A percentile compares a stretch with the other conserved stretches of the same genome.
Evolutionary conservation across 1,140 invertebrate genomes (phyloP).

Genomic region (Cyphomyrmex costatus): DNA sequence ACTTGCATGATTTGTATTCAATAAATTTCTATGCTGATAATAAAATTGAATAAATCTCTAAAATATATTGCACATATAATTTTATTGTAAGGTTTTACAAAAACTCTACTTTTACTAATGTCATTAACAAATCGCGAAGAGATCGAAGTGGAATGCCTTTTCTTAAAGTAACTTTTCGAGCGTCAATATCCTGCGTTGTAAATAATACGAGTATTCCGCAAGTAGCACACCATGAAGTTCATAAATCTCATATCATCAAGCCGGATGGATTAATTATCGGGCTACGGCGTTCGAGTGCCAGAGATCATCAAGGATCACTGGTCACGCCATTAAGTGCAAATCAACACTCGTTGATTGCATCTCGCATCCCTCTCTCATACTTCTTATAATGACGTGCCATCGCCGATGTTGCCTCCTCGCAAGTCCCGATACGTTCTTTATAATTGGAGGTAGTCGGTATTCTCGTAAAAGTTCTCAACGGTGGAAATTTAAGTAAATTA

Average conservation of each 20-base stretch:
- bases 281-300: constrained; percentile 42
- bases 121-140: not conserved
- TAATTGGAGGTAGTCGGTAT: constrained; percentile 31
- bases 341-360: constrained; percentile 76
- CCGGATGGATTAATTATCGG: constrained; percentile 76
- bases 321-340: constrained; percentile 75
- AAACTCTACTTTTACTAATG: not conserved
- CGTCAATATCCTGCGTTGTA: constrained; percentile 8
- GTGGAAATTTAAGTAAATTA: constrained; percentile 34
- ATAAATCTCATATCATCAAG: constrained; percentile 76
- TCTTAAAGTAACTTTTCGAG: not conserved
- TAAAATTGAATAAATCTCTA: not conserved
- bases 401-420: constrained; percentile 14
- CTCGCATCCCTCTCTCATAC: constrained; percentile 39
- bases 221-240: constrained; percentile 36
- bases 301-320: constrained; percentile 73
- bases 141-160: not conserved
- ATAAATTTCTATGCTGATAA: not conserved
- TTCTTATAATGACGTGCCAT: constrained; percentile 46
- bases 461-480: constrained; percentile 24
- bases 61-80: not conserved
- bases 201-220: constrained; percentile 13
- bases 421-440: constrained; percentile 25
- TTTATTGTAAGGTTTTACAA: not conserved
- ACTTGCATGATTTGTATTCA: not conserved